Base-by-base conservation (phyloP, 2,888 invertebrate species). In the Eupithecia abbreviata region DNA sequence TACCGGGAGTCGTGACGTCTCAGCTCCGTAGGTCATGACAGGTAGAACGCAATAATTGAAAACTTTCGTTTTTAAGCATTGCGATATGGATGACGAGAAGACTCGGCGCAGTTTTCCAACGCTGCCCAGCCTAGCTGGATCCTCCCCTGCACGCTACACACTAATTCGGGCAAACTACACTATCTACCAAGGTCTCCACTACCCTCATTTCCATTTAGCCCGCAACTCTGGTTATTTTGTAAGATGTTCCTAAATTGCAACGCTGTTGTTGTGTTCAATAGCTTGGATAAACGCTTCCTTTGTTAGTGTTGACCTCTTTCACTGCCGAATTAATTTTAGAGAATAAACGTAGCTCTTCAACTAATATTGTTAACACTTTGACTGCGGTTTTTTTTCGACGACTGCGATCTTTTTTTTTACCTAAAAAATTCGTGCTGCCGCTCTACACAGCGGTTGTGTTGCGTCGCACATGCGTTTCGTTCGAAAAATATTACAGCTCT, bases 111-210 rank as follows among this genome's bases (percentile, higher is more conserved):
- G 30, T 30, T 30, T 30, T 30, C 30, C 30, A 30, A 30, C 30
- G 30, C 30, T 30, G 30, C 30, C 30, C 30, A 30, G 30, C 30
- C 30, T 30, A 30, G 30, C 30, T 30, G 30, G 30, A 51, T 58
- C 45, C 67, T 66, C 9, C 67, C 62, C 74, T 74, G 77, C n/a
- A 7, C 49, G 41, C 73, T 83, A 83, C 13, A 5, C 49, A 43
- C 73, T 83, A 83, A 84, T 86, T 85, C 84, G 82, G 72, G 78
- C 81, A 85, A 88, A 85, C 86, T 88, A 82, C 79, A 78, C 83
- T 81, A 84, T 85, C 85, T 30, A 62, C 62, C 62, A 30, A 62
- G 62, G 62, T 62, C 62, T 62, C 62, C 62, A 75, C 71, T 74
- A 58, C 72, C 70, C 74, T 83, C 80, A 84, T 86, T 86, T 83